phyloP scores from a whole-genome alignment of 1,140 invertebrate species.

The Ladona fulva region DNA sequence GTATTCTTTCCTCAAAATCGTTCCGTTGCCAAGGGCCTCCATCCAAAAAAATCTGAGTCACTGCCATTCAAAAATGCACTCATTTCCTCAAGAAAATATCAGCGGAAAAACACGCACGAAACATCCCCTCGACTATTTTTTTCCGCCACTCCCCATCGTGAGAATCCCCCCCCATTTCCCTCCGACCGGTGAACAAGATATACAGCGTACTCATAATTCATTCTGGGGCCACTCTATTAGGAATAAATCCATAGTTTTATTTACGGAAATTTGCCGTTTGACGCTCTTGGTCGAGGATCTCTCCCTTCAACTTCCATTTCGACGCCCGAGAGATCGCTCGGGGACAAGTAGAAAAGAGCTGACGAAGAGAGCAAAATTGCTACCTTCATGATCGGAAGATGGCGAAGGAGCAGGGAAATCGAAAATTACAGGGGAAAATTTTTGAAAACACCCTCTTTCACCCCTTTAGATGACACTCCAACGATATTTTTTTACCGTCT shows the following conservation, averaged over 20 bases:
- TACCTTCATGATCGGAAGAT: too few species aligned
- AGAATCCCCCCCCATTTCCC: background rate
- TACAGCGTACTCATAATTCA: background rate
- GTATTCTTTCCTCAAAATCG: too few species aligned
- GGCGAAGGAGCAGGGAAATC: too few species aligned
- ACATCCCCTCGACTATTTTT: background rate
- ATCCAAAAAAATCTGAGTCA: background rate
- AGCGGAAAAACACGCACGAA: background rate
- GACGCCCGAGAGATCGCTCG: too few species aligned
- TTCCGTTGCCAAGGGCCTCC: background rate
- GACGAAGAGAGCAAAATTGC: too few species aligned
- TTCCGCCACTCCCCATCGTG: background rate
- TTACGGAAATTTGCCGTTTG: too few species aligned
- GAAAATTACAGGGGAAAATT: too few species aligned
- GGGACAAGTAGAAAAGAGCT: too few species aligned
- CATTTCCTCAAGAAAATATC: background rate
- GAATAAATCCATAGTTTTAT: too few species aligned
- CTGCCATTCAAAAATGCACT: background rate
- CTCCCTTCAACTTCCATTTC: too few species aligned
- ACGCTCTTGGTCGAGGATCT: too few species aligned
- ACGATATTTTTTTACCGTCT: constrained; percentile 10
- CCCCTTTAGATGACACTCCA: background rate
- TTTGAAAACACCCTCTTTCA: too few species aligned
- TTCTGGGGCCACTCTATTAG: background rate
- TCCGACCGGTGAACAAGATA: background rate